Evolutionary conservation across 1,140 invertebrate species (phyloP), one percentile per base, ranked within the genome.

Genomic region (Frieseomelitta varia): DNA sequence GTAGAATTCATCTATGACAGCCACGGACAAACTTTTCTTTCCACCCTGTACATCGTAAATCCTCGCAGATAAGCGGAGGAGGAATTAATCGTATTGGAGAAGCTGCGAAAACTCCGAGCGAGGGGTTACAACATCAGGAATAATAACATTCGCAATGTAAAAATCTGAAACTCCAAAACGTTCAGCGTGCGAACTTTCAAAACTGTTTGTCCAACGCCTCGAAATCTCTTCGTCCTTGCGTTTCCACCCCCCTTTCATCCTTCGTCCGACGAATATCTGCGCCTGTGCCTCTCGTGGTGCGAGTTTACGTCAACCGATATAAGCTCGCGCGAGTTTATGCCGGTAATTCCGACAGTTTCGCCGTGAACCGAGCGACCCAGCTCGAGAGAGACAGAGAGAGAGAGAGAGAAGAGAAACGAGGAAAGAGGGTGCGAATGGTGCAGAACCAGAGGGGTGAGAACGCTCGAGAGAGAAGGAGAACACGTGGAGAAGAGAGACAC

Each of bases 261-360:
- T n/a, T 34, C 47, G 71, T 21, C 47, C 15, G 14, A 58, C 74
- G 24, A 61, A n/a, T 24, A 61, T 61, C 58, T n/a, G 58, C 39
- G 39, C 6, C 39, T 39, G 4, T 39, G 39, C 6, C 39, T 85
- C 79, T 85, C 81, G 8, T 27, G 24, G 51, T 12, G 58, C 71
- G 88, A 92, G 91, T 93, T 93, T 93, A 94, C 91, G 92, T 90
- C 90, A 90, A 88, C 91, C 90, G 85, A 92, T 93, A 93, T 92
- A 90, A 87, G 87, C 39, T 39, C 88, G 89, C 86, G 90, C 87
- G 89, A 91, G 88, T 92, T 92, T 93, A 92, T 91, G 81, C 84
- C 88, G 88, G 92, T 92, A 93, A 94, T 93, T 93, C 87, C 87
- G 82, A 80, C 89, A 90, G 88, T 91, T 90, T 89, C 89, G 85